These are phyloP conservation scores for Drosophila micromelanica DNA, from an alignment of 1,140 invertebrate species.

Conservation along the genomic window DNA sequence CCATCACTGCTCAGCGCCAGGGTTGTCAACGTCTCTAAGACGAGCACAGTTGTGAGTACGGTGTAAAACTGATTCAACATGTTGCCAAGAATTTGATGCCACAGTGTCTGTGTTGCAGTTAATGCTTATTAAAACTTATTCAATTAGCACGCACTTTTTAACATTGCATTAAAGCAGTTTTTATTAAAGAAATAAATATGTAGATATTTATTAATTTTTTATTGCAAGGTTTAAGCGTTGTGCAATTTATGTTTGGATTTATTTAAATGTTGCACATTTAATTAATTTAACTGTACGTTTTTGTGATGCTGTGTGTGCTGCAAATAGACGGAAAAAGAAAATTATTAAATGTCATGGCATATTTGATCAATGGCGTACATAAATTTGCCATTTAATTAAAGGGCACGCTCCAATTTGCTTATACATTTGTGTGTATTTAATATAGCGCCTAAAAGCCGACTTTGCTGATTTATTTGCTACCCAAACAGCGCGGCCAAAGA, in stretches of 20 bases:
- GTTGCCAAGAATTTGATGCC: conserved; percentile 22
- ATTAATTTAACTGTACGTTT: conserved; percentile 10
- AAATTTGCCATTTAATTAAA: conserved; percentile 49
- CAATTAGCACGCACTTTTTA: conserved; percentile 21
- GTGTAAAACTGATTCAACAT: conserved; percentile 36
- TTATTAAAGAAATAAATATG: background rate
- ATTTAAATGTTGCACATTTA: conserved; percentile 27
- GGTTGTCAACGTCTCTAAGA: conserved; percentile 24
- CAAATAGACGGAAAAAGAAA: conserved; percentile 18
- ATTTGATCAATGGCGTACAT: conserved; percentile 38
- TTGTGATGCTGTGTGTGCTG: background rate
- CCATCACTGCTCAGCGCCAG: conserved; percentile 56
- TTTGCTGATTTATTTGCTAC: conserved; percentile 47
- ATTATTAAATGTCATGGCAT: conserved; percentile 28
- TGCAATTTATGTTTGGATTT: conserved; percentile 21
- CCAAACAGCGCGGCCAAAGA: background rate
- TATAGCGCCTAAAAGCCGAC: conserved; percentile 43
- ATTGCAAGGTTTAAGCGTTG: conserved; percentile 6
- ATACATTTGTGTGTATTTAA: conserved; percentile 36
- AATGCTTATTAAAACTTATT: conserved; percentile 11
- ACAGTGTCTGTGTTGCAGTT: background rate
- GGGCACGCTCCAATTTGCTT: conserved; percentile 41
- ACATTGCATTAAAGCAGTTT: conserved; percentile 15
- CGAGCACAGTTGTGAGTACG: conserved; percentile 23
- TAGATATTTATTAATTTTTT: conserved; percentile 6